Evolutionary conservation across 1,140 invertebrate species (phyloP).

Genomic region (Oppia nitens): DNA sequence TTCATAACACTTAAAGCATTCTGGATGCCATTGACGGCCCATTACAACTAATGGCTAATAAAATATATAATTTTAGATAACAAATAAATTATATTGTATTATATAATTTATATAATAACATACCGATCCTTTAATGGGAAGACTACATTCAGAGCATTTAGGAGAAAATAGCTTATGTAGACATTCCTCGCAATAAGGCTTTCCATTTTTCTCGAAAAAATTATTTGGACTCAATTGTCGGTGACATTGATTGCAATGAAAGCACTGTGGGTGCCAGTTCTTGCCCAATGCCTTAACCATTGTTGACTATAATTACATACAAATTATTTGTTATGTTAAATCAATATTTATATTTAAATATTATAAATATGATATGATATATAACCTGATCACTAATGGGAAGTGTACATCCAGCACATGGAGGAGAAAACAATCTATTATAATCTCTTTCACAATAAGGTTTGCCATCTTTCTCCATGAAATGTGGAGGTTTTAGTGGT

Average conservation of each 20-base stretch:
- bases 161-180: slow-evolving; percentile 97
- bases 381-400: slow-evolving; percentile 5
- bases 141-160: slow-evolving; percentile 45
- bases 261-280: slow-evolving; percentile 99
- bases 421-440: slow-evolving; percentile 36
- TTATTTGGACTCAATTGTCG: slow-evolving; percentile 89
- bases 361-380: neutral
- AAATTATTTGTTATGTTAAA: neutral
- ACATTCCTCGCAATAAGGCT: slow-evolving; percentile 93
- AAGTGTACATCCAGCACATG: slow-evolving; percentile 26
- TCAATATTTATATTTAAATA: neutral
- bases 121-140: too few relatives aligned
- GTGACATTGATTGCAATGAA: slow-evolving; percentile 89
- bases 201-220: slow-evolving; percentile 92
- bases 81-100: too few relatives aligned
- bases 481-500: slow-evolving; percentile 34
- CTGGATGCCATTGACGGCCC: slow-evolving; percentile 98
- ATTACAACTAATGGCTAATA: slow-evolving; percentile 58
- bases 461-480: slow-evolving; percentile 34
- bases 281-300: slow-evolving; percentile 61
- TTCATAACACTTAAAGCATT: slow-evolving; percentile 93
- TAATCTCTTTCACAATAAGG: slow-evolving; percentile 39
- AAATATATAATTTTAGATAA: too few relatives aligned
- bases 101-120: too few relatives aligned
- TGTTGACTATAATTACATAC: slow-evolving; percentile 8